Evolutionary conservation across 2,113 vertebrate species (phyloP).

Genomic region (Centrocercus urophasianus): DNA sequence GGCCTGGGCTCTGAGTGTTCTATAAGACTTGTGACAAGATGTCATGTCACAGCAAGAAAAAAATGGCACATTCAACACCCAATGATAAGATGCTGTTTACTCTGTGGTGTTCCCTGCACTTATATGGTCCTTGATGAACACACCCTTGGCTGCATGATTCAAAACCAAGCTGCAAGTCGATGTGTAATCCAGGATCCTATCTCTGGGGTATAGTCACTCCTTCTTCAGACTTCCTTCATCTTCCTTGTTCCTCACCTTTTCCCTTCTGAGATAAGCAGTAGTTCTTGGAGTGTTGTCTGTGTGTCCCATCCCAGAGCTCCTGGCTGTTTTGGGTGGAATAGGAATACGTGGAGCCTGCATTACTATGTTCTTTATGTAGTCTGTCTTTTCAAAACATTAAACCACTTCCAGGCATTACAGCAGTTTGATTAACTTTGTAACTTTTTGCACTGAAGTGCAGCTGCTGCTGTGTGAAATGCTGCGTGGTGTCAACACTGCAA

Average conservation of each 20-base stretch:
- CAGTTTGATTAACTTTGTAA: not conserved
- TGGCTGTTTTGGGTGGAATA: not conserved
- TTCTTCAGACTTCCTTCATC: not conserved
- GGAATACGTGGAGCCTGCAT: not conserved
- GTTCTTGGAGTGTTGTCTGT: not conserved
- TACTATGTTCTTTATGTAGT: not conserved
- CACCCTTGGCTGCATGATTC: fast-evolving
- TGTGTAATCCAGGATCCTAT: not conserved
- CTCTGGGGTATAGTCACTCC: not conserved
- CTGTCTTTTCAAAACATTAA: not conserved
- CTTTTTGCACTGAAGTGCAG: not conserved
- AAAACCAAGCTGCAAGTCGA: not conserved
- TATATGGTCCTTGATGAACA: fast-evolving
- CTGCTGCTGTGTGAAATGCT: not conserved
- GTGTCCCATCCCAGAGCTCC: not conserved
- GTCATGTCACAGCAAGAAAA: not conserved
- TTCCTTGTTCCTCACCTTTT: not conserved
- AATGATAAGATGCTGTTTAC: not conserved
- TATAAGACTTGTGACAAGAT: not conserved
- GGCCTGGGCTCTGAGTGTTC: not conserved
- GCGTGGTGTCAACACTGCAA: not conserved
- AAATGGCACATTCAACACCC: not conserved
- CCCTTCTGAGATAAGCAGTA: not conserved
- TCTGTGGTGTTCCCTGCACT: not conserved
- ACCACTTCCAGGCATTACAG: not conserved